Evolutionary conservation across 2,888 invertebrate genomes (phyloP), one percentile per base, ranked within the genome.

Genomic region (Dicranocentrus wangi): DNA sequence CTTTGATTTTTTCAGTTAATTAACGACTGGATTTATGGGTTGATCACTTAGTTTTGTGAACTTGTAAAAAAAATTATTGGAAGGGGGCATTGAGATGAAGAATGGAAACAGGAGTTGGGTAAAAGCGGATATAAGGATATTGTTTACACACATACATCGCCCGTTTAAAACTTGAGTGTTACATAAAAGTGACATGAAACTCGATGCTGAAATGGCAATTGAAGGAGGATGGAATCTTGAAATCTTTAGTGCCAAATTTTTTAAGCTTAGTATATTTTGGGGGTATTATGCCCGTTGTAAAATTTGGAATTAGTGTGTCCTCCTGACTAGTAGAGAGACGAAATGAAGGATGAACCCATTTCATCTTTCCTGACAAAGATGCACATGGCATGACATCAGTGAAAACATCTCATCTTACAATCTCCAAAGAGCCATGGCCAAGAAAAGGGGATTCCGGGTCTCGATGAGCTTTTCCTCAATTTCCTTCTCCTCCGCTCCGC

Each of bases 361-460:
- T 66, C 68, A 58, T 76, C 66, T 76, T 53, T 61, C 51, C 39
- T 77, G 77, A 69, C 77, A 69, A 77, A 69, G 53, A 77, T 69
- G 69, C 77, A 77, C 68, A 77, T 77, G 77, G 77, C 60, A 39
- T 69, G 77, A 77, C 77, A 69, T 77, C 51, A 51, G 69, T 77
- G 77, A 76, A 76, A 68, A 76, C 60, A 76, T 53, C n/a, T 75
- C 55, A 15, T 42, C 55, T 65, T 65, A 63, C 53, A 19, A 55
- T 55, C 55, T 55, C 23, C 10, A n/a, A n/a, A n/a, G n/a, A n/a
- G n/a, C n/a, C n/a, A n/a, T n/a, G n/a, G n/a, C n/a, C n/a, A n/a
- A n/a, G n/a, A n/a, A n/a, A n/a, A n/a, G n/a, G n/a, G n/a, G n/a
- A n/a, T n/a, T n/a, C n/a, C n/a, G n/a, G n/a, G n/a, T n/a, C n/a